Percentiles rank a stretch among this genome's conserved stretches.
These are phyloP conservation scores for Stegodyphus dumicola DNA, from an alignment of 1,140 invertebrate species.

Conservation along the genomic window DNA sequence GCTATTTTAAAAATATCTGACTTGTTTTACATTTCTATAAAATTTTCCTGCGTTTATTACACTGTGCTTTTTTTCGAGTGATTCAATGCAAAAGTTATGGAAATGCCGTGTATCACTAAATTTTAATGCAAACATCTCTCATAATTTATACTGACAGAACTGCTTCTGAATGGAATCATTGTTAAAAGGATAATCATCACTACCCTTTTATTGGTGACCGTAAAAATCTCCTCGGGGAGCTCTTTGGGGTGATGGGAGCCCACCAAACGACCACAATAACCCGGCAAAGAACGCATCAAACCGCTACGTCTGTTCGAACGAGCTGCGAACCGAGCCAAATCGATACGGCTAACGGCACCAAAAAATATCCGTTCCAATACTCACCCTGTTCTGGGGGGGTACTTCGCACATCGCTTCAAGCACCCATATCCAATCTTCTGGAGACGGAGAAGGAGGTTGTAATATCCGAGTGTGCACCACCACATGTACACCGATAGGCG, in stretches of 20 bases:
- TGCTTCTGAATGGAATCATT: too few species aligned
- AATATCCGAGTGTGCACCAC: conserved; percentile 15
- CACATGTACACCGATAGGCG: conserved; percentile 3
- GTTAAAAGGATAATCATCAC: too few species aligned
- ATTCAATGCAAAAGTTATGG: too few species aligned
- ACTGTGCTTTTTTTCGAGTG: too few species aligned
- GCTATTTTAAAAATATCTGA: too few species aligned
- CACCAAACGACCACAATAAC: neutral
- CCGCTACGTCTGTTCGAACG: conserved; percentile 1
- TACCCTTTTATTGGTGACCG: too few species aligned
- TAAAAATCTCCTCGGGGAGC: neutral
- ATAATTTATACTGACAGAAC: too few species aligned
- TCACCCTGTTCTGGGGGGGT: conserved; percentile 20
- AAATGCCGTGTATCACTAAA: too few species aligned
- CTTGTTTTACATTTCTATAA: too few species aligned
- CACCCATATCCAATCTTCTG: conserved; percentile 15
- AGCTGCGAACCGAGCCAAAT: neutral
- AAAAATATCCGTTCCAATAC: neutral
- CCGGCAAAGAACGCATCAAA: neutral
- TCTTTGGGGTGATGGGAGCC: neutral
- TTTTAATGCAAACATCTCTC: too few species aligned
- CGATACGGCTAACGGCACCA: neutral
- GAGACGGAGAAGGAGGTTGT: neutral
- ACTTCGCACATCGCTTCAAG: conserved; percentile 30
- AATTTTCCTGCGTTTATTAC: too few species aligned